Evolutionary conservation across 2,113 vertebrate species (phyloP), one percentile per base, ranked within the genome.

Genomic region (Percina caprodes): DNA sequence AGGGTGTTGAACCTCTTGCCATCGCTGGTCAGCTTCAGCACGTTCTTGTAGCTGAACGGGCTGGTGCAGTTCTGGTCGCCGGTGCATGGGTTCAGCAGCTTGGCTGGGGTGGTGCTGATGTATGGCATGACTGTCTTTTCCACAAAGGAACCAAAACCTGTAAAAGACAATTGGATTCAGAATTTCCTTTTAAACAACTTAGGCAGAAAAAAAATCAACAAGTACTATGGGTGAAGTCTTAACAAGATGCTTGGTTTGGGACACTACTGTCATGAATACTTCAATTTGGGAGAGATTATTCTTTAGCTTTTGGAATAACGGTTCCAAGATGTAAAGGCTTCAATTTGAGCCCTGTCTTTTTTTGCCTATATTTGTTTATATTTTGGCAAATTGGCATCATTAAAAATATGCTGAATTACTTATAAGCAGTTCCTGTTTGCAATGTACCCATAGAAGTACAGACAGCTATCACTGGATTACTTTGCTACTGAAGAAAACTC

Each of bases 111-210:
- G 59, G 98, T 99, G 90, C 98, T 99, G 83, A 99, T 99, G 76
- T 99, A 99, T 0, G 98, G 98, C 98, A 99, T 99, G 74, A 99
- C 98, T 0, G 98, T 99, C 94, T 99, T 99, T 90, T 99, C 98
- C 93, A 99, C 98, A 83, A 99, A 99, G 30, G 98, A 99, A 3
- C 98, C 98, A 88, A 99, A 99, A 5, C 98, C 98, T 99, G 69
- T 4, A 14, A 48, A 74, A 24, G 21, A 2, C 24, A 45, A 24
- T 42, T 7, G 35, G 60, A 51, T 5, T 35, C 8, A 56, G 48
- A 62, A 14, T 16, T 69, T 24, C 2, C 9, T 26, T 66, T 21
- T 3, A 15, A 35, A 30, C 7, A 13, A 18, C 8, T 24, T 45
- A 14, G 45, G 16, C 19, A 45, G 21, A 18, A 16, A 45, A n/a